phyloP scores from a whole-genome alignment of 1,140 invertebrate species.

The Drosophila orosa region DNA sequence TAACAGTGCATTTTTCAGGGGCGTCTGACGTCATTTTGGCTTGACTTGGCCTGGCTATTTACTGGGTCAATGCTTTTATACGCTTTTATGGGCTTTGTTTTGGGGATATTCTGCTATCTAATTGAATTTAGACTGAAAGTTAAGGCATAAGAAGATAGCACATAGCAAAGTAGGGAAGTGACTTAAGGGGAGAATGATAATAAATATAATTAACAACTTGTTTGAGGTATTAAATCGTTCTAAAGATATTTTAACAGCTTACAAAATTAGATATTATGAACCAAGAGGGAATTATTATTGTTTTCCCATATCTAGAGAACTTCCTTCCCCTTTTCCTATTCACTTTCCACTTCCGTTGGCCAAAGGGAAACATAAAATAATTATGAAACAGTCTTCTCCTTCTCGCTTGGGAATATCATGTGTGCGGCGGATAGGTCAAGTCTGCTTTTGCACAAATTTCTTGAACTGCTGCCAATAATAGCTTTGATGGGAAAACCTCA shows the following conservation, averaged over 20 bases:
- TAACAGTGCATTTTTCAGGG: constrained; percentile 69
- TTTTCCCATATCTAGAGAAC: not conserved
- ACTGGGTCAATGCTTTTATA: constrained; percentile 72
- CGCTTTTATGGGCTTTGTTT: constrained; percentile 38
- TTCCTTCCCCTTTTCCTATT: not conserved
- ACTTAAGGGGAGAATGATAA: not conserved
- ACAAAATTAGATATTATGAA: not conserved
- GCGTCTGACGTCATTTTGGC: constrained; percentile 66
- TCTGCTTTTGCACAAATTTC: constrained; percentile 16
- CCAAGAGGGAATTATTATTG: not conserved
- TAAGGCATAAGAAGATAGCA: not conserved
- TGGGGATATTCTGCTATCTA: constrained; percentile 37
- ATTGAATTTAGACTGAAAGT: constrained; percentile 54
- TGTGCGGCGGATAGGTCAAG: constrained; percentile 25
- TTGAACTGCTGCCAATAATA: constrained; percentile 40
- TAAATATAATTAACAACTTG: not conserved
- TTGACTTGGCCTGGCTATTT: constrained; percentile 30
- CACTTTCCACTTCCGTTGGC: constrained; percentile 2
- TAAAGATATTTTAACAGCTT: not conserved
- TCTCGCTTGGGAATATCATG: constrained; percentile 1
- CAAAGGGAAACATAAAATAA: constrained; percentile 11
- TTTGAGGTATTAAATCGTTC: not conserved
- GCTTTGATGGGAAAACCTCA: constrained; percentile 33
- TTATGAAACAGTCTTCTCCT: not conserved
- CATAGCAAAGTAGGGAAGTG: not conserved